Base-by-base conservation (phyloP, 2,113 vertebrate species). In the Telmatochromis sp. region DNA sequence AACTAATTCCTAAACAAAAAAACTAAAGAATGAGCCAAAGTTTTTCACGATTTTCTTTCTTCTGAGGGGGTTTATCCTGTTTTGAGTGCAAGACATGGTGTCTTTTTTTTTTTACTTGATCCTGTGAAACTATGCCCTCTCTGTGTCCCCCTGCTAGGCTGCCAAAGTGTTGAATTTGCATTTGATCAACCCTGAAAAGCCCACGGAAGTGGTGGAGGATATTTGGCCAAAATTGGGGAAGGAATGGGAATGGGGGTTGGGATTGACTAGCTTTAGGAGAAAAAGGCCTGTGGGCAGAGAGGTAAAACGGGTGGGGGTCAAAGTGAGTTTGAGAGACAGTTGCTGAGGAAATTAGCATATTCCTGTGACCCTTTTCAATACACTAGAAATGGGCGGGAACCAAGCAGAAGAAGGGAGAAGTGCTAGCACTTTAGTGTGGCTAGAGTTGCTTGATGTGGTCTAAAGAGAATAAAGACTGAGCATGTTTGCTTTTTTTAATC, bases 151-250 rank as follows among this genome's bases (percentile, higher is more conserved):
- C 63, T 89, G 88, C 93, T 87, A 90, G 89, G 40, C 93, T 89
- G 90, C 89, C 90, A 93, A 79, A 90, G 83, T 80, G 86, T 65
- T 92, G 89, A 92, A 96, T 94, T 95, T 92, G 91, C 92, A 94
- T 95, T 94, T 90, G 89, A 95, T 92, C 88, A 83, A 75, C 65
- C 78, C 83, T 94, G 93, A 94, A 95, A 94, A 85, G 92, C 91
- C 84, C 81, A 82, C 50, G 79, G 91, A 96, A 94, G 92, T 90
- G 79, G 55, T 85, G 71, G 60, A 93, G 85, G 68, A 90, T 85
- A 87, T 79, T 84, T 85, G 88, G 87, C 85, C 63, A 83, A 80
- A 60, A 87, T 28, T 84, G 78, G 40, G 86, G 86, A 80, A 60
- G 6, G 7, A 85, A 60, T 60, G 73, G 6, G 7, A 85, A 60